Base-by-base conservation (phyloP, 2,888 invertebrate genomes). In the Stenichneumon culpator region DNA sequence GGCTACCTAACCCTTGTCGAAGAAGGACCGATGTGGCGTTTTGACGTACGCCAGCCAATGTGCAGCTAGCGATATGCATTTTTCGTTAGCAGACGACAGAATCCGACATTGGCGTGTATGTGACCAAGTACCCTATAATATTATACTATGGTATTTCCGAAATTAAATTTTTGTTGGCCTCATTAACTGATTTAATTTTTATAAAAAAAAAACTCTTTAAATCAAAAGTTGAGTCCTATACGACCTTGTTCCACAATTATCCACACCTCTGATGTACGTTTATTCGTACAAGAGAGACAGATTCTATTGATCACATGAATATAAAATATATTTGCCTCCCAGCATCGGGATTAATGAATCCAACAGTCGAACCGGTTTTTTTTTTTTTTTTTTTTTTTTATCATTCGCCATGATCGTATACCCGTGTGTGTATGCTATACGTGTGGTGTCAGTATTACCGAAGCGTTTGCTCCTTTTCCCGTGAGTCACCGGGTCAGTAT, bases 401-500 rank as follows among this genome's bases (percentile, higher is more conserved):
- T 19, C 0, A 67, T 50, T 14, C 19, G 54, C 57, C 14, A 68
- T 44, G 57, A 57, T 39, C 68, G 74, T 69, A 65, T 22, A 79
- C 47, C 67, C 52, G 39, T 19, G 60, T 75, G 22, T 67, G 36
- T 32, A 11, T 11, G 25, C 32, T 68, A 63, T 47, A 57, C 65
- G 47, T 6, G 57, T 28, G 72, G 47, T 70, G 63, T 73, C 50
- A 32, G 73, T 36, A 47, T 72, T 50, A 67, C 22, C 63, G 47
- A 65, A 67, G 28, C 70, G 79, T 72, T 83, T 63, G 57, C 65
- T 73, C 67, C 73, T 83, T 81, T n/a, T 28, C 80, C 67, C 82
- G 70, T 86, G 82, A 86, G 86, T 87, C 87, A 87, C 79, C 72
- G 68, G 87, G 85, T 86, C 85, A 86, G 80, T 87, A 68, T 81